Evolutionary conservation across 2,888 invertebrate genomes (phyloP), one percentile per base, ranked within the genome.

Genomic region (Agonopterix subpropinquella): DNA sequence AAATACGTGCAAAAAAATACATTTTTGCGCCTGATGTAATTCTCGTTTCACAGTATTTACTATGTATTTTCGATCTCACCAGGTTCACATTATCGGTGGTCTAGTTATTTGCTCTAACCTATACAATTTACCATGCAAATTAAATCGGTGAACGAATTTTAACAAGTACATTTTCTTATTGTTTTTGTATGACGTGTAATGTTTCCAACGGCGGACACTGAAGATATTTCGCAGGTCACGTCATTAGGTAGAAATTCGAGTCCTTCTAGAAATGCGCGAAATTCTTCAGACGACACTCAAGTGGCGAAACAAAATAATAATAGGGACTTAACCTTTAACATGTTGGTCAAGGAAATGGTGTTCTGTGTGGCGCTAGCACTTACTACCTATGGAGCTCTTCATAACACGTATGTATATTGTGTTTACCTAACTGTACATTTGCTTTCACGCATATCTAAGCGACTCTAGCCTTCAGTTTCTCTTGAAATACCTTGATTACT

Each of bases 321-420:
- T 62, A 77, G 77, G 66, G 80, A 84, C 62, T 57, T 83, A 77
- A 80, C 84, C 58, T 59, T 84, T 60, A 88, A 92, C 56, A 89
- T 91, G 75, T 85, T 93, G 60, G 80, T 91, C 55, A 91, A 91
- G 69, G 93, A 94, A 81, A 77, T 92, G 54, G 84, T 91, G 56
- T 90, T 93, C 64, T 89, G 92, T 63, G 77, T 92, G 55, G 90
- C 92, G 48, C 75, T 94, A 48, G 89, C 91, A 50, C 86, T 93
- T 51, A 92, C 92, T 3, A 90, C 92, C 9, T 92, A 93, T 65
- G 93, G 93, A 58, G 92, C 93, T 44, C 84, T 94, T 45, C 92
- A 92, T 60, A 93, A 91, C 69, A 89, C 92, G 94, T 94, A 89
- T 90, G 92, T 89, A 5, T 28, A 5, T 28, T 7, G 28, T 28